A percentile compares a stretch with the other conserved stretches of the same genome.
Conservation (phyloP, 2,113 vertebrate species). For the Corydoras sp. region DNA sequence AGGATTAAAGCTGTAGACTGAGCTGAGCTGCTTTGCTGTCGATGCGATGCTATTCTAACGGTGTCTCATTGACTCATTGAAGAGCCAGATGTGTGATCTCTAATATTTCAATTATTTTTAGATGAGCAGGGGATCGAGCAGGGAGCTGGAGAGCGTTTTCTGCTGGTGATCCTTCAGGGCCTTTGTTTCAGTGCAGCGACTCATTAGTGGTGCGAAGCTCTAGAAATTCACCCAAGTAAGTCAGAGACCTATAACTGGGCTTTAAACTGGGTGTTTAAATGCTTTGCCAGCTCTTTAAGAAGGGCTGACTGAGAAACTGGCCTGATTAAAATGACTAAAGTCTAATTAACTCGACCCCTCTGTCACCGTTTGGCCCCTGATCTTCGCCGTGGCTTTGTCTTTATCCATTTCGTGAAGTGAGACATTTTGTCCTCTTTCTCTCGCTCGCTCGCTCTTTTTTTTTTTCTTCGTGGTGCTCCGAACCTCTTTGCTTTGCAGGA, state of each 20-base stretch:
- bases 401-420: slow-evolving; percentile 53
- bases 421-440: slow-evolving; percentile 38
- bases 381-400: slow-evolving; percentile 63
- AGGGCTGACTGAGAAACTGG: slow-evolving; percentile 58
- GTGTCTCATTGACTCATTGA: too few relatives aligned
- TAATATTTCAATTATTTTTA: slow-evolving; percentile 72
- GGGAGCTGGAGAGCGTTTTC: slow-evolving; percentile 34
- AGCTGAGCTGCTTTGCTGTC: too few relatives aligned
- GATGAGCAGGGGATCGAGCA: slow-evolving; percentile 63
- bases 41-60: too few relatives aligned
- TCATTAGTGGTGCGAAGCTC: slow-evolving; percentile 65
- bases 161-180: slow-evolving; percentile 61
- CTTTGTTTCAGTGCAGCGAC: slow-evolving; percentile 63
- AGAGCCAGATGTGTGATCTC: slow-evolving; percentile 41
- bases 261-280: slow-evolving; percentile 24
- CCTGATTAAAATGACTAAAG: slow-evolving; percentile 76
- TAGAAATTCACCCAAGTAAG: slow-evolving; percentile 50
- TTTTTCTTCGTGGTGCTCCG: slow-evolving; percentile 46
- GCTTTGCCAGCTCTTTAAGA: slow-evolving; percentile 59
- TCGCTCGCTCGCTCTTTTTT: slow-evolving; percentile 7
- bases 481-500: slow-evolving; percentile 47
- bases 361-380: slow-evolving; percentile 59
- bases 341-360: slow-evolving; percentile 74
- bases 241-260: slow-evolving; percentile 49
- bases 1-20: too few relatives aligned